Base-by-base conservation (phyloP, 2,888 invertebrate species). In the Tridacna gigas region DNA sequence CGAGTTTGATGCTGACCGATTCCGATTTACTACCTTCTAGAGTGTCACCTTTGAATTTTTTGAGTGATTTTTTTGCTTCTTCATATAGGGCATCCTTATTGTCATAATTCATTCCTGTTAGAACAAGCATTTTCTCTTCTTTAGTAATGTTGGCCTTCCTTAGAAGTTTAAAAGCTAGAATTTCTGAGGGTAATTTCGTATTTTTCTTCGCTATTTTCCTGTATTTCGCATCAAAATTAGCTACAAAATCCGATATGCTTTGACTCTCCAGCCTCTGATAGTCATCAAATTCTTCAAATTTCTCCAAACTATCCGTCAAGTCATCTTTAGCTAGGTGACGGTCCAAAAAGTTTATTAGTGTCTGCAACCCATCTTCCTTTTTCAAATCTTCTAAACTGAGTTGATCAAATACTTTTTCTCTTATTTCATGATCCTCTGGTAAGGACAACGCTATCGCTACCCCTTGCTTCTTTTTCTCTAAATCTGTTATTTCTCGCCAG, bases 171-270 rank as follows among this genome's bases (percentile, higher is more conserved):
- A 84, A 84, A 25, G 86, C 84, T 45, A 89, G 65, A 48, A 89
- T 89, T 83, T 89, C 88, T 45, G 83, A 47, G 37, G 89, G 86
- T 15, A 89, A 45, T 65, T 66, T 86, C 86, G 88, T 88, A n/a
- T 85, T 83, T 74, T 85, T 87, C 76, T 89, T 89, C 22, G 80
- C 77, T 20, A 83, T 86, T 74, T 83, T 85, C 37, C 83, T 63
- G 75, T 88, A 88, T 48, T 86, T 86, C 12, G 65, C n/a, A 69
- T 86, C 84, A 82, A 86, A 86, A 20, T 22, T 45, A 11, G 82
- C 73, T 11, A 86, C 71, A 79, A 60, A 88, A n/a, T 88, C 84
- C 74, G 22, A 69, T 9, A 88, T 76, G 15, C 71, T 79, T 60
- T 87, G 85, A 9, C 73, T 75, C 18, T 86, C 80, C 26, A 15